A percentile compares a stretch with the other conserved stretches of the same genome.
Conservation (phyloP, 1,140 invertebrate species). For the Zaprionus ghesquierei region DNA sequence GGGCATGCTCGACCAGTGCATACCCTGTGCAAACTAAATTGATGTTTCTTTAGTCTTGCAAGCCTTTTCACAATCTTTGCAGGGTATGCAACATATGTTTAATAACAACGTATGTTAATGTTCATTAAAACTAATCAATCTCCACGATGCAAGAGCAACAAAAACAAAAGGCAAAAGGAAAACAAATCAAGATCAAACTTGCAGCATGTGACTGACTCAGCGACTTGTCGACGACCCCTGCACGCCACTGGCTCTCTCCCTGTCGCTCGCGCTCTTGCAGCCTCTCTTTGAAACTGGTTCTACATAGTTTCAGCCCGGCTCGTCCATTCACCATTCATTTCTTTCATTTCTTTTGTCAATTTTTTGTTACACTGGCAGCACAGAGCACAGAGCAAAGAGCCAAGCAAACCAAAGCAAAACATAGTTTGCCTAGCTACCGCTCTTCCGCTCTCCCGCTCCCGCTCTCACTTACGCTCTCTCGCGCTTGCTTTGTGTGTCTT, state of each 20-base stretch:
- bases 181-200: constrained; percentile 30
- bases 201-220: constrained; percentile 31
- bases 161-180: background rate
- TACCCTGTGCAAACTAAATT: background rate
- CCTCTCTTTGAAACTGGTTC: constrained; percentile 37
- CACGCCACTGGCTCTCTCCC: background rate
- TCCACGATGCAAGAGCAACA: background rate
- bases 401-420: constrained; percentile 1
- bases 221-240: background rate
- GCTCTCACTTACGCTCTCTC: background rate
- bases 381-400: too few relatives aligned
- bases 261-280: background rate
- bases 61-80: background rate
- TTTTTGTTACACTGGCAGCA: constrained; percentile 1
- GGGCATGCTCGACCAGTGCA: background rate
- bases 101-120: background rate
- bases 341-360: constrained; percentile 23
- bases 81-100: background rate
- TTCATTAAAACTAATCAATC: background rate
- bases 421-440: background rate
- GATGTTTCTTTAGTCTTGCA: too few relatives aligned
- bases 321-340: constrained; percentile 43
- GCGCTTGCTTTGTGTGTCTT: background rate
- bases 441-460: background rate
- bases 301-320: constrained; percentile 26